Conservation (phyloP, 2,113 vertebrate genomes). For the Seriola quinqueradiata region DNA sequence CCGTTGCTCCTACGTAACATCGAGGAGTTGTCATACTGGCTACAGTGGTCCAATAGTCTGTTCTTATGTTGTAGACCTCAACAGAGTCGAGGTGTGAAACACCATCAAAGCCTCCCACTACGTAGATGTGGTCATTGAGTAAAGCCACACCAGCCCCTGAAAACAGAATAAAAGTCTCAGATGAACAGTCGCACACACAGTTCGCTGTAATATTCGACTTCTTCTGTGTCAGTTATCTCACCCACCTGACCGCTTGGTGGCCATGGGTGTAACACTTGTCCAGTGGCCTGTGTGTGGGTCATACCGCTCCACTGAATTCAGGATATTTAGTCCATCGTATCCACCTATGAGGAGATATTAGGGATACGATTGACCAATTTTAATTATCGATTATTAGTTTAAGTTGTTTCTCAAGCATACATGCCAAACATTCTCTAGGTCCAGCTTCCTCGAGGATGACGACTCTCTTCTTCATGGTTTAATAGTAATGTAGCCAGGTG, state of each 20-base stretch:
- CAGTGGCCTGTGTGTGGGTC: constrained; percentile 99
- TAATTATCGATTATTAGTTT: too few relatives aligned
- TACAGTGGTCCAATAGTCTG: constrained; percentile 97
- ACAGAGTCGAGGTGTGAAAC: constrained; percentile 96
- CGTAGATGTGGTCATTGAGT: constrained; percentile 97
- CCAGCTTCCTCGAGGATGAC: too few relatives aligned
- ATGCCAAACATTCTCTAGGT: too few relatives aligned
- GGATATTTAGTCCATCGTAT: constrained; percentile 97
- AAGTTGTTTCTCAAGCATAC: background rate
- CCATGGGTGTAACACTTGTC: constrained; percentile 98
- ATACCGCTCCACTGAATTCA: constrained; percentile 97
- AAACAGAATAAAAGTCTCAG: constrained; percentile 12
- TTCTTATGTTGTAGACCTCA: constrained; percentile 97
- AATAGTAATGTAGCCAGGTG: too few relatives aligned
- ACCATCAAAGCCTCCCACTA: constrained; percentile 97
- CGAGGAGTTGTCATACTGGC: constrained; percentile 98
- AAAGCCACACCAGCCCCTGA: constrained; percentile 95
- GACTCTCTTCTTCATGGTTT: too few relatives aligned
- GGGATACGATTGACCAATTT: background rate
- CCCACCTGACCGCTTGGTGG: constrained; percentile 94
- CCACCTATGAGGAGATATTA: constrained; percentile 86
- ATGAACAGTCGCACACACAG: background rate
- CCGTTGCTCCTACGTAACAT: constrained; percentile 97
- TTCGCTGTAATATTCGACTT: background rate
- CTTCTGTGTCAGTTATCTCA: background rate